Evolutionary conservation across 2,113 vertebrate species (phyloP).

Genomic region (Pelecanoides urinatrix): DNA sequence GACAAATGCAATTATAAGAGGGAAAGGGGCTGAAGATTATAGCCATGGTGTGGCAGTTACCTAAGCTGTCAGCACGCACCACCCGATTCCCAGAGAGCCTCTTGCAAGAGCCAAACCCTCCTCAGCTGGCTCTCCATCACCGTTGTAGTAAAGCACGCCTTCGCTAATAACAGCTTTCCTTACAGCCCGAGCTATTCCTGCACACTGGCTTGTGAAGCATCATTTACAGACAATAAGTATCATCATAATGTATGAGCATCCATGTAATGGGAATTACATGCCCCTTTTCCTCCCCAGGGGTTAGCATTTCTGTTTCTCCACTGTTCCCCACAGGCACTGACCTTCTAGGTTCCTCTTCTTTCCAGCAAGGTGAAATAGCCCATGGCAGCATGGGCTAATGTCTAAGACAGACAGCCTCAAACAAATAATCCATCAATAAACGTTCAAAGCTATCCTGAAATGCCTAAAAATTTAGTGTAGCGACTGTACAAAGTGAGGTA

Average conservation of each 20-base stretch:
- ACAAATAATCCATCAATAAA: neutral
- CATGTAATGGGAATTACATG: constrained; percentile 49
- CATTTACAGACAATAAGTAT: constrained; percentile 16
- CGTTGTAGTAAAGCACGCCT: neutral
- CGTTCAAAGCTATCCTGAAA: neutral
- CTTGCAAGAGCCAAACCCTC: neutral
- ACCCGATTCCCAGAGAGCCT: neutral
- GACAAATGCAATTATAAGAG: constrained; percentile 16
- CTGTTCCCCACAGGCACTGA: constrained; percentile 41
- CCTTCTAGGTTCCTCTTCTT: constrained; percentile 11
- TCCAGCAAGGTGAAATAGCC: constrained; percentile 37
- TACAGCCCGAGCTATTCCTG: neutral
- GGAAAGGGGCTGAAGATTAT: neutral
- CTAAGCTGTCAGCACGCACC: neutral
- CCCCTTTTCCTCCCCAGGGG: constrained; percentile 34
- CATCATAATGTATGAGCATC: constrained; percentile 27
- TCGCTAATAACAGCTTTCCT: neutral
- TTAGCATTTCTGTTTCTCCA: neutral
- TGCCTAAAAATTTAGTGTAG: neutral
- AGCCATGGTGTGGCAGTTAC: neutral
- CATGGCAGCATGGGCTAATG: neutral
- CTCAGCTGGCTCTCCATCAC: neutral
- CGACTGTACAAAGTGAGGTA: neutral
- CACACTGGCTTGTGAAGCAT: neutral
- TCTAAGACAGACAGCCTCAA: neutral